Evolutionary conservation across 1,140 invertebrate species (phyloP), one percentile per base, ranked within the genome.

Genomic region (Theocolax elegans): DNA sequence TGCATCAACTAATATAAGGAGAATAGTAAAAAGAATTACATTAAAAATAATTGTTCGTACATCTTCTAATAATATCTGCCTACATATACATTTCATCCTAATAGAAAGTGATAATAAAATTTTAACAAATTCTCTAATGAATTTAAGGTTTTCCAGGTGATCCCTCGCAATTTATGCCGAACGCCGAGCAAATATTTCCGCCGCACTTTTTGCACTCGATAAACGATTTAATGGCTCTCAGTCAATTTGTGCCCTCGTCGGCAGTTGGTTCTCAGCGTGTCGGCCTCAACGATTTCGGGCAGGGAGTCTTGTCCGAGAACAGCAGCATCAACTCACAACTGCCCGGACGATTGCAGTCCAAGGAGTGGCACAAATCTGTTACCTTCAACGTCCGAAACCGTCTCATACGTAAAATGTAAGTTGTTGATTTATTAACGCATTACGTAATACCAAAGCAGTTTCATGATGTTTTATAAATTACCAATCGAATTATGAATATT

Each of bases 331-430:
- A 71, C 27, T 63, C 68, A 1, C 60, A 46, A 31, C 46, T 64
- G 21, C 60, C 68, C 8, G 54, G 51, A 25, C 38, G 68, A 35
- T 13, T 64, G 17, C 69, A 65, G 21, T 71, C 68, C 9, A 71
- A 71, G 49, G 69, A 71, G 23, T 71, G 69, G 69, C 69, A 71
- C 25, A 71, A 71, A 10, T 65, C 62, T 9, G 62, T 65, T 10
- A 65, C 69, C 12, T 71, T 71, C 25, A 71, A 65, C 17, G 27
- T 65, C 10, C 48, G 69, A 29, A 71, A 71, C 23, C 60, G 69
- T 59, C 53, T 71, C 2, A 65, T 71, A 15, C 62, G 69, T 8
- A 71, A 71, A 66, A 71, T 71, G 69, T 71, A 56, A 51, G 62
- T 27, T 2, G 44, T 25, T 59, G n/a, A n/a, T n/a, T n/a, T n/a